Percentiles rank a stretch among this genome's conserved stretches.
These are phyloP conservation scores for Peromyscus melanophrys DNA, from an alignment of 2,797 vertebrate genomes.

Conservation along the genomic window DNA sequence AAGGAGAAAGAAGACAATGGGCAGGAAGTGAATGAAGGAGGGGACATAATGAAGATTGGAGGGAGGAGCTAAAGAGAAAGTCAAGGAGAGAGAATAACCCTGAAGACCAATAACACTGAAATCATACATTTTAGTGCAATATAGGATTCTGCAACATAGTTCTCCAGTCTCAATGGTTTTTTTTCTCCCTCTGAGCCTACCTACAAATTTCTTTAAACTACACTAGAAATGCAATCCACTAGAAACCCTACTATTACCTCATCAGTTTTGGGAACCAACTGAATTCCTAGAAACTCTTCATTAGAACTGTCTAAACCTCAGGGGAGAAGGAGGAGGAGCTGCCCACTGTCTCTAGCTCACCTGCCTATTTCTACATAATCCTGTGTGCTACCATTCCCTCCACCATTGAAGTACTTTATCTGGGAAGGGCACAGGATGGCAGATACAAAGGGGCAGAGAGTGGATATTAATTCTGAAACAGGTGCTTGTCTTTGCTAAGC, in stretches of 20 bases:
- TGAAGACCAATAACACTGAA: neutral
- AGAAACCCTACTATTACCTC: neutral
- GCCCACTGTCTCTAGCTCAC: neutral
- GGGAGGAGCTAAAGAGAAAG: neutral
- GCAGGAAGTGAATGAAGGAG: neutral
- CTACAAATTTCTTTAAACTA: neutral
- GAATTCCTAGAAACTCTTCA: neutral
- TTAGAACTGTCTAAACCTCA: neutral
- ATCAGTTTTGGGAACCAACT: neutral
- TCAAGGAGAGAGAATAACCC: neutral
- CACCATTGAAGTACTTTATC: neutral
- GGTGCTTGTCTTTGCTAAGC: neutral
- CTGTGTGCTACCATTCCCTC: neutral
- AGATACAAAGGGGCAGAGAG: neutral
- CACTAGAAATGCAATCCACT: neutral
- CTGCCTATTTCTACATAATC: neutral
- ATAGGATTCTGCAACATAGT: neutral
- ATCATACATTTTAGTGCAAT: neutral
- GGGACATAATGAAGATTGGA: neutral
- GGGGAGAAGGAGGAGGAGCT: neutral
- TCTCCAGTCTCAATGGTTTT: neutral
- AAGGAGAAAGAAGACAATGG: neutral
- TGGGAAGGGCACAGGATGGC: neutral
- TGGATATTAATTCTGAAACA: neutral
- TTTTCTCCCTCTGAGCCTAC: neutral